Percentiles rank a stretch among this genome's conserved stretches.
Conservation (phyloP, 37 sponge, comb jelly and placozoan species). For the Ianthella basta region DNA sequence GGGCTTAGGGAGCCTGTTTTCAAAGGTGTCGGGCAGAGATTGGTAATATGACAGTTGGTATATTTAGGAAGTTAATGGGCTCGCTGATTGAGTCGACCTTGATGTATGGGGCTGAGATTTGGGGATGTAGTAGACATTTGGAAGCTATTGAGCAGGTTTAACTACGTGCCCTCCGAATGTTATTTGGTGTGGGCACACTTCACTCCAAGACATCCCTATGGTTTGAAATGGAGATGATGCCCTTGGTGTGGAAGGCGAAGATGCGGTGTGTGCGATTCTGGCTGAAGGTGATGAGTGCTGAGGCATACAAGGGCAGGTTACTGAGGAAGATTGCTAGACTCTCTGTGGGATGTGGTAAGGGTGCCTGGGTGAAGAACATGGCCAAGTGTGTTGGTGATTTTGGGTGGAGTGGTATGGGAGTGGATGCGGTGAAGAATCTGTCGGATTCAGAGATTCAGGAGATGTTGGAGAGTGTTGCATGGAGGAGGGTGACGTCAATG, state of each 20-base stretch:
- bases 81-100: background rate
- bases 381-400: background rate
- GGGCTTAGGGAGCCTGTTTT: background rate
- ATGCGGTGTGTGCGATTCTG: constrained; percentile 1
- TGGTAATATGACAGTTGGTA: constrained; percentile 1
- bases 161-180: constrained; percentile 1
- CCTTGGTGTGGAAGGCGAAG: constrained; percentile 10
- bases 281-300: background rate
- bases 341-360: constrained; percentile 7
- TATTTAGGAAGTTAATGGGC: background rate
- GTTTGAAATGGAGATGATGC: background rate
- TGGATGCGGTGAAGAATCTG: background rate
- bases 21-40: background rate
- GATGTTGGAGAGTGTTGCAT: background rate
- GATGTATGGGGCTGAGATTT: constrained; percentile 2
- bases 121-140: constrained; percentile 8
- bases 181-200: constrained; percentile 18
- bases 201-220: constrained; percentile 4
- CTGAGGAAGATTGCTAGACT: background rate
- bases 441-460: constrained; percentile 6
- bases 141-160: background rate
- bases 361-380: constrained; percentile 3
- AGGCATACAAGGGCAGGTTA: background rate
- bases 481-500: background rate
- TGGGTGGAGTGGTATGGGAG: constrained; percentile 6